Percentiles rank a stretch among this genome's conserved stretches.
Conservation (phyloP, 37 sponge, comb jelly and placozoan species). For the Chondrilla cf. caribensis region DNA sequence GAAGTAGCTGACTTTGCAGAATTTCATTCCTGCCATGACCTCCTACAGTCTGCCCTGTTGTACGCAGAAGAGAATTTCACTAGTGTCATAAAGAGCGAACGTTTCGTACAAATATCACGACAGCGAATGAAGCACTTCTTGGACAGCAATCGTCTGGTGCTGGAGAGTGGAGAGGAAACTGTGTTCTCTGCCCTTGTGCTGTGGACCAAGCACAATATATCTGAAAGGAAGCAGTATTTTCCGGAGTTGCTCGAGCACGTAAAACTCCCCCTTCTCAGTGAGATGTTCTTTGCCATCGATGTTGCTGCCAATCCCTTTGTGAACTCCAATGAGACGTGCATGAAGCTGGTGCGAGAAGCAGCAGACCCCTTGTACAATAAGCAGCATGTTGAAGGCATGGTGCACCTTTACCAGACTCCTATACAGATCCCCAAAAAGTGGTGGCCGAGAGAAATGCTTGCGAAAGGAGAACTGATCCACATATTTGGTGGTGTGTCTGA, state of each 20-base stretch:
- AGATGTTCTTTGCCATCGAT: conserved; percentile 86
- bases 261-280: conserved; percentile 80
- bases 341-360: conserved; percentile 80
- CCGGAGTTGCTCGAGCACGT: conserved; percentile 62
- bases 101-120: conserved; percentile 59
- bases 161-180: conserved; percentile 75
- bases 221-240: conserved; percentile 54
- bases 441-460: conserved; percentile 86
- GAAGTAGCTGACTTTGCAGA: conserved; percentile 88
- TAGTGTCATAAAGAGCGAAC: conserved; percentile 63
- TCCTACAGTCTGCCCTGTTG: conserved; percentile 52
- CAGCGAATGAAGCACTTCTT: conserved; percentile 68
- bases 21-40: conserved; percentile 72
- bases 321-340: conserved; percentile 67
- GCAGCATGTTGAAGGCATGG: conserved; percentile 53
- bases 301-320: conserved; percentile 82
- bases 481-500: conserved; percentile 90
- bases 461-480: conserved; percentile 84
- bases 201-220: conserved; percentile 70
- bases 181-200: conserved; percentile 68
- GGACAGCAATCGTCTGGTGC: conserved; percentile 55
- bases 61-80: conserved; percentile 60
- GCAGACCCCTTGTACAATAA: conserved; percentile 75
- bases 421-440: conserved; percentile 86
- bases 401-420: conserved; percentile 70